These are phyloP conservation scores for Brachypalpus laphriformis DNA, from an alignment of 2,888 invertebrate genomes.

Conservation along the genomic window DNA sequence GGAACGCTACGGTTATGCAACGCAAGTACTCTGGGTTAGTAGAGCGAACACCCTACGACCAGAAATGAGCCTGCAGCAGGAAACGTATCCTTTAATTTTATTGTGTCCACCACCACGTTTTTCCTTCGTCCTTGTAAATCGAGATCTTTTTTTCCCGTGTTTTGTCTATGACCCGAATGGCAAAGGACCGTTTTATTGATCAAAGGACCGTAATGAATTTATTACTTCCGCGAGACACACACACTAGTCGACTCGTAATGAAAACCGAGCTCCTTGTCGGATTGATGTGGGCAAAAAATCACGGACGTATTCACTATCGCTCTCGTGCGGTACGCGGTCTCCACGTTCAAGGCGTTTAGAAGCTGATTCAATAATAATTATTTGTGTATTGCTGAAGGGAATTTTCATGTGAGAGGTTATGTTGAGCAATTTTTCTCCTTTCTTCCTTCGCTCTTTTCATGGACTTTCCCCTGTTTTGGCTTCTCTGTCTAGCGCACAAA, in stretches of 20 bases:
- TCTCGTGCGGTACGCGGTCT: constrained; percentile 60
- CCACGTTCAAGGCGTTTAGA: constrained; percentile 74
- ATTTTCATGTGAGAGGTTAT: constrained; percentile 59
- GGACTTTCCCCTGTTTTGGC: constrained; percentile 34
- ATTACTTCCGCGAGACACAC: constrained; percentile 30
- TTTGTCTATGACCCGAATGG: constrained; percentile 11
- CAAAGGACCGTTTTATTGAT: constrained; percentile 48
- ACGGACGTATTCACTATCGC: constrained; percentile 32
- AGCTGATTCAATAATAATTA: constrained; percentile 74
- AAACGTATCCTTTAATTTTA: constrained; percentile 47
- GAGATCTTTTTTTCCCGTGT: background rate
- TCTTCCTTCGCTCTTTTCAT: background rate
- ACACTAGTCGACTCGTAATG: constrained; percentile 2
- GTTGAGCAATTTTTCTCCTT: constrained; percentile 7
- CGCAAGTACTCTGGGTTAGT: constrained; percentile 63
- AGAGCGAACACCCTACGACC: constrained; percentile 32
- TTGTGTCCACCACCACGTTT: background rate
- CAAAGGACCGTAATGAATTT: constrained; percentile 45
- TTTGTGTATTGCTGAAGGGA: constrained; percentile 73
- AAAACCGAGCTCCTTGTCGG: constrained; percentile 47
- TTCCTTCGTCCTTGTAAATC: constrained; percentile 16
- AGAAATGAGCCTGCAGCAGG: constrained; percentile 15
- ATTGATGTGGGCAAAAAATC: constrained; percentile 42
- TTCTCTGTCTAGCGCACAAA: constrained; percentile 38
- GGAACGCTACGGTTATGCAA: constrained; percentile 56